Evolutionary conservation across 2,797 vertebrate species (phyloP).

Genomic region (Champsocephalus gunnari): DNA sequence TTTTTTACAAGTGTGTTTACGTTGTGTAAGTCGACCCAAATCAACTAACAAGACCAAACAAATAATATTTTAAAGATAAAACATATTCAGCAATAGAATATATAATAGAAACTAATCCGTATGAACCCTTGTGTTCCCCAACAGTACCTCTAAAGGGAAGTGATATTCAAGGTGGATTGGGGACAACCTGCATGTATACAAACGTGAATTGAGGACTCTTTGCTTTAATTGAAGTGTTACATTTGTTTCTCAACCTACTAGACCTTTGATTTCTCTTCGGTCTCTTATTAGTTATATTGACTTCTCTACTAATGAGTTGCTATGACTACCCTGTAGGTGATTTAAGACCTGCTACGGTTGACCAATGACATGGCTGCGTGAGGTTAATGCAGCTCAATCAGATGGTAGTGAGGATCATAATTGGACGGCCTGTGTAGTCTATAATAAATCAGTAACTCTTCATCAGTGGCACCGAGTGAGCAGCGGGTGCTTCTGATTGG

Average conservation of each 20-base stretch:
- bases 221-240: neutral
- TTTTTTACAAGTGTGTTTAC: too few species aligned
- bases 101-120: neutral
- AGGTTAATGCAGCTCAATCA: neutral
- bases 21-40: too few species aligned
- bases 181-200: conserved; percentile 22
- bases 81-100: too few species aligned
- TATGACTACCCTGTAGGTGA: conserved; percentile 34
- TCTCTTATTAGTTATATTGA: conserved; percentile 63
- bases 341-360: conserved; percentile 10
- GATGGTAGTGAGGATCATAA: neutral
- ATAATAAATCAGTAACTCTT: neutral
- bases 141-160: too few species aligned
- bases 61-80: too few species aligned
- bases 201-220: conserved; percentile 7
- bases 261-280: conserved; percentile 54
- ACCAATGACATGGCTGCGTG: conserved; percentile 1
- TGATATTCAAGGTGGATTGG: conserved; percentile 2
- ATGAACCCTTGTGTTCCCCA: neutral
- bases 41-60: too few species aligned
- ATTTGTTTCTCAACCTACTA: conserved; percentile 25
- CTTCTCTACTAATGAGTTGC: conserved; percentile 58
- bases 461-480: neutral
- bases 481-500: conserved; percentile 2
- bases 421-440: conserved; percentile 3